These are phyloP conservation scores for Digitonthophagus gazella DNA, from an alignment of 2,888 invertebrate genomes.

Conservation along the genomic window DNA sequence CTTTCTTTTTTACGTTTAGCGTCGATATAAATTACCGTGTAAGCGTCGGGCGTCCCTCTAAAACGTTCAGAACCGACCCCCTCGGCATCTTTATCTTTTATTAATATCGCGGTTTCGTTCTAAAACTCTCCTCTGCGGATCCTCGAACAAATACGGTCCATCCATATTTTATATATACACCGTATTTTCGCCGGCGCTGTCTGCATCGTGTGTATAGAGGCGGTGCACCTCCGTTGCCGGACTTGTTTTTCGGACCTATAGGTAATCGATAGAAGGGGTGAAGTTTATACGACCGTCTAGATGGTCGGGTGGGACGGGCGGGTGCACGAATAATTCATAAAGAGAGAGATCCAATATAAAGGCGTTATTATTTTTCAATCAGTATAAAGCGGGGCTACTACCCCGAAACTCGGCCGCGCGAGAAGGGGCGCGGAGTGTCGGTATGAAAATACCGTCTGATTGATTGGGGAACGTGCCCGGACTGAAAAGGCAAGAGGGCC, in stretches of 20 bases:
- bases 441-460: slow-evolving; percentile 50
- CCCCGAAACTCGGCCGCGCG: background rate
- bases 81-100: background rate
- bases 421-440: slow-evolving; percentile 27
- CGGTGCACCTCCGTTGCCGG: no score
- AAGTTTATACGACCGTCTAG: background rate
- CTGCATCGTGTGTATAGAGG: background rate
- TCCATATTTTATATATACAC: background rate
- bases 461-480: slow-evolving; percentile 48
- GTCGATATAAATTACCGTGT: background rate
- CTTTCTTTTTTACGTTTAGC: background rate
- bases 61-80: background rate
- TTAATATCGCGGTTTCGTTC: background rate
- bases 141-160: background rate
- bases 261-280: background rate
- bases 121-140: background rate
- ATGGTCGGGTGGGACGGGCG: background rate
- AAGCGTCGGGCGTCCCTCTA: background rate
- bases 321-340: slow-evolving; percentile 27
- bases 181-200: background rate
- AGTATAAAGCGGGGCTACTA: slow-evolving; percentile 42
- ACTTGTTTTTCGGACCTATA: background rate
- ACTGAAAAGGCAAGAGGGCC: slow-evolving; percentile 40
- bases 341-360: slow-evolving; percentile 45
- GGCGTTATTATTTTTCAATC: slow-evolving; percentile 51